Conservation (phyloP, 2,797 vertebrate genomes). For the Apogon hyalosoma region DNA sequence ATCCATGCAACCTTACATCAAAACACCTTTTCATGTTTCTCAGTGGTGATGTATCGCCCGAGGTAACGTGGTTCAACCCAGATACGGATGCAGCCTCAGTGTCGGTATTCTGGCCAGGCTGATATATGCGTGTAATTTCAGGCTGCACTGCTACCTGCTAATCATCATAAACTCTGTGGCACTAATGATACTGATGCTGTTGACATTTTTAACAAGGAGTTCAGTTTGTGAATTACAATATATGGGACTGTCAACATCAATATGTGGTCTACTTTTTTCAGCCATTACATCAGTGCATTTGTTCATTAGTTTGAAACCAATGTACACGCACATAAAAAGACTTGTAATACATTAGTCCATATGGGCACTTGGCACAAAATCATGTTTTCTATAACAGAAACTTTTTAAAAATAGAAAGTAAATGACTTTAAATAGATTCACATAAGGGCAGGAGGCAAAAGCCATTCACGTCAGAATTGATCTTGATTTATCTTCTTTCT, state of each 20-base stretch:
- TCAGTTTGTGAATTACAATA: too few relatives aligned
- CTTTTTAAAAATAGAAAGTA: not conserved
- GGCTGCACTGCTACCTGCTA: not conserved
- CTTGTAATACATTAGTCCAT: constrained; percentile 8
- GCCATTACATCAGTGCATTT: too few relatives aligned
- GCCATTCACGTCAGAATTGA: too few relatives aligned
- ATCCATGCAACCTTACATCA: not conserved
- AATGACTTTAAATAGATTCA: not conserved
- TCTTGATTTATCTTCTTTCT: too few relatives aligned
- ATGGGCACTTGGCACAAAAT: constrained; percentile 1
- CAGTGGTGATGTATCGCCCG: not conserved
- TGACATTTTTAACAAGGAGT: not conserved
- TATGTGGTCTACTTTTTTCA: too few relatives aligned
- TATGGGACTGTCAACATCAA: too few relatives aligned
- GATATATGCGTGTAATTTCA: constrained; percentile 4
- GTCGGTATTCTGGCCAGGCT: not conserved
- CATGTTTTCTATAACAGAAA: not conserved
- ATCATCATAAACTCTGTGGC: not conserved
- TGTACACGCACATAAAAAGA: not conserved
- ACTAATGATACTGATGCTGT: constrained; percentile 1
- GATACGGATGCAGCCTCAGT: not conserved
- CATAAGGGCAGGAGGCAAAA: too few relatives aligned
- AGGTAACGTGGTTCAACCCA: not conserved
- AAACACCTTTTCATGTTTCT: not conserved
- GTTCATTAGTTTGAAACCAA: constrained; percentile 5